Base-by-base conservation (phyloP, 2,888 invertebrate species). In the Tetranychus truncatus region DNA sequence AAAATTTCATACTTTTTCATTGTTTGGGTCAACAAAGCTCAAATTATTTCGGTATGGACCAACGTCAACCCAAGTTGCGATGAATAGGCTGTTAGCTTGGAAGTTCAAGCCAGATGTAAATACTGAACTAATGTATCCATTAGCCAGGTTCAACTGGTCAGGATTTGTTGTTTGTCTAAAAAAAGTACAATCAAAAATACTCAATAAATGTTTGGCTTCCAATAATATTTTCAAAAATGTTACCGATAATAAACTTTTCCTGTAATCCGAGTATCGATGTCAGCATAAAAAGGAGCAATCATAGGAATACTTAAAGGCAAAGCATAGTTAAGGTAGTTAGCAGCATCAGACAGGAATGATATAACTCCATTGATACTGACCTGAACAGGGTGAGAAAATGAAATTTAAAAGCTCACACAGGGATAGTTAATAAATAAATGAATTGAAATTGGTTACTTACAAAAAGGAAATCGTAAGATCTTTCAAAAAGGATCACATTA, bases 21-120 rank as follows among this genome's bases (percentile, higher is more conserved):
- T 15, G 55, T 55, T 55, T n/a, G 7, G 7, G 45, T 66, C 71
- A 74, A 75, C 55, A 15, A n/a, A 72, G 45, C 2, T 11, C 9
- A 34, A 44, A 21, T 34, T 44, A 1, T 72, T n/a, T 15, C 24
- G n/a, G 1, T 21, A 72, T n/a, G 11, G 90, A 0, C 92, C 92
- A 1, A 95, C 95, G 75, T 89, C 88, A 65, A 88, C 84, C 96
- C 96, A 97, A 0, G 95, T 96, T 20, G 88, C 90, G 73, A 97
- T 87, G 81, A 96, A 89, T 6, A 94, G 85, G 79, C 89, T 88
- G 0, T 84, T 86, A 0, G 95, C 91, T 80, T 86, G 85, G 82
- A 95, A 97, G 77, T 88, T 86, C 3, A 84, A 55, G 9, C 55
- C 55, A 15, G 55, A 55, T 15, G 55, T 55, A 55, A 55, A 55